Conservation (phyloP, 2,113 vertebrate species). For the Sinocyclocheilus grahami region DNA sequence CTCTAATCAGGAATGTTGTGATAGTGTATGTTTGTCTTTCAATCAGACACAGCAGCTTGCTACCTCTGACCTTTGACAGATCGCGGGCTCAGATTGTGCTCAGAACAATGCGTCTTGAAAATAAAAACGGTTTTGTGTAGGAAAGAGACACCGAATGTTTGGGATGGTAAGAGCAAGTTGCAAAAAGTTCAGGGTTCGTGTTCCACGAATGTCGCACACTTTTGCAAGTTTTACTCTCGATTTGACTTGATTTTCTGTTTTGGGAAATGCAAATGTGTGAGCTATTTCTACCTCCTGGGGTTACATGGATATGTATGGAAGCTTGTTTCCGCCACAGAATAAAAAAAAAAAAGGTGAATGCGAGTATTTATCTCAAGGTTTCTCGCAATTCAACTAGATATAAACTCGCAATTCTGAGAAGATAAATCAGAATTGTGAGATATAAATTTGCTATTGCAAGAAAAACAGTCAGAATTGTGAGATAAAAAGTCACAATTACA, state of each 20-base stretch:
- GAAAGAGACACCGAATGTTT: constrained; percentile 35
- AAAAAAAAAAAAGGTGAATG: no score
- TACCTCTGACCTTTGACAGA: constrained; percentile 50
- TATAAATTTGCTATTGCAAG: no score
- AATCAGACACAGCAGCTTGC: constrained; percentile 11
- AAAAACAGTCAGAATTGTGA: no score
- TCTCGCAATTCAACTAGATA: no score
- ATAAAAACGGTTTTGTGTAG: not conserved
- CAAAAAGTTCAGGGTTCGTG: not conserved
- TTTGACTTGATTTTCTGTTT: constrained; percentile 1
- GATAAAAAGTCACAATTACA: no score
- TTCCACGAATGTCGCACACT: constrained; percentile 13
- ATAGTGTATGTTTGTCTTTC: not conserved
- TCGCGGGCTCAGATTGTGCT: constrained; percentile 2
- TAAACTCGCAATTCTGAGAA: no score
- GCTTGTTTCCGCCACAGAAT: no score
- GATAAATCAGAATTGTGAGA: no score
- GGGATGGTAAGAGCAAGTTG: constrained; percentile 8
- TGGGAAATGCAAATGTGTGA: constrained; percentile 56
- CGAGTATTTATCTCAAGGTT: no score
- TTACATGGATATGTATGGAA: constrained; percentile 35
- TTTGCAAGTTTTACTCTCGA: not conserved
- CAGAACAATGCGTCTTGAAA: not conserved
- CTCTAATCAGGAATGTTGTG: constrained; percentile 5
- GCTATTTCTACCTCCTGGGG: constrained; percentile 73